Percentiles rank a stretch among this genome's conserved stretches.
phyloP scores from a whole-genome alignment of 2,113 vertebrate genomes.

The Hippocampus comes region DNA sequence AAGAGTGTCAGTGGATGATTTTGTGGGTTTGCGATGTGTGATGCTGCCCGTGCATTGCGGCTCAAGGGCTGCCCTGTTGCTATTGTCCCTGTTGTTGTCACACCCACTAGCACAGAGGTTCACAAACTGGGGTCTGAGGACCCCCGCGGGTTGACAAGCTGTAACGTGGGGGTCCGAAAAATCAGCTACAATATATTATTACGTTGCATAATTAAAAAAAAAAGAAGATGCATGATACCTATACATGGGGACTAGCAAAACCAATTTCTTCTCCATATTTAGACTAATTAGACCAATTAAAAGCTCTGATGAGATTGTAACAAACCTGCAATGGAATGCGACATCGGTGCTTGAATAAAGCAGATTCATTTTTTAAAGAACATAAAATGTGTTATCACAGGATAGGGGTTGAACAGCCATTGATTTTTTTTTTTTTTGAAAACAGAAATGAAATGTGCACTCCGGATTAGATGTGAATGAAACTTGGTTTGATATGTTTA shows the following conservation, averaged over 20 bases:
- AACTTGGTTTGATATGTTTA: too few species aligned
- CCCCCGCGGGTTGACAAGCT: not conserved
- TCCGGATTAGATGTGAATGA: too few species aligned
- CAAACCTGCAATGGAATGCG: not conserved
- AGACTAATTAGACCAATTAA: not conserved
- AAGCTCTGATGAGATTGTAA: not conserved
- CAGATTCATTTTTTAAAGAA: not conserved
- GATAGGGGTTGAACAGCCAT: not conserved
- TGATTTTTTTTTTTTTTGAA: too few species aligned
- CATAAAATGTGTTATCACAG: not conserved
- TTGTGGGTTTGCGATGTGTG: conserved; percentile 12
- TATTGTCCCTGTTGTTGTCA: conserved; percentile 67
- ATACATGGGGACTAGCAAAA: not conserved
- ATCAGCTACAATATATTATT: not conserved
- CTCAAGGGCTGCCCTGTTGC: conserved; percentile 61
- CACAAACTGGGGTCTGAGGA: not conserved
- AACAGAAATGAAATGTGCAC: too few species aligned
- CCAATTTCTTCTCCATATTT: not conserved
- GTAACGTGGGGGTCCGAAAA: not conserved
- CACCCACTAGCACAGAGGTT: conserved; percentile 46
- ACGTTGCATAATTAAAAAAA: not conserved
- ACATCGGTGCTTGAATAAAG: not conserved
- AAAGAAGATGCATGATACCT: not conserved
- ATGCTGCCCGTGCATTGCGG: conserved; percentile 47
- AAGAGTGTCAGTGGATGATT: not conserved